Percentiles rank a stretch among this genome's conserved stretches.
Conservation (phyloP, 2,888 invertebrate species). For the Carcina quercana region DNA sequence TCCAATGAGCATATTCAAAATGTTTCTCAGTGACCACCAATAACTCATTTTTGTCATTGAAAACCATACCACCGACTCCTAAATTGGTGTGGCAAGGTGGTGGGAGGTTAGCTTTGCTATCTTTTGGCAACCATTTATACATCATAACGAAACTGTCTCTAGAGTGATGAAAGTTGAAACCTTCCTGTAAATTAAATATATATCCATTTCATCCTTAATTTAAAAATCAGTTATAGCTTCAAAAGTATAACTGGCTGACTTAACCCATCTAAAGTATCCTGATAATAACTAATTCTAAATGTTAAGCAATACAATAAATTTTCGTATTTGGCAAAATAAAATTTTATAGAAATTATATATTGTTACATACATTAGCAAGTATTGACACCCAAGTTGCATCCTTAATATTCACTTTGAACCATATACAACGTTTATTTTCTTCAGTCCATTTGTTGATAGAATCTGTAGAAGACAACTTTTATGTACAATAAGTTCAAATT, state of each 20-base stretch:
- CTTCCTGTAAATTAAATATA: no score
- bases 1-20: constrained; percentile 80
- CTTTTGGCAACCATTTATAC: constrained; percentile 84
- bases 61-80: constrained; percentile 91
- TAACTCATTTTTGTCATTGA: constrained; percentile 84
- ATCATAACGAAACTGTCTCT: constrained; percentile 85
- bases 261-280: no score
- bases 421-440: constrained; percentile 80
- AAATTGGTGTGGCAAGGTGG: constrained; percentile 84
- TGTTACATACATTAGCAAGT: constrained; percentile 76
- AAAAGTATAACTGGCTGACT: no score
- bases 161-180: constrained; percentile 93
- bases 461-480: constrained; percentile 56
- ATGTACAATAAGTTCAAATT: no score
- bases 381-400: constrained; percentile 85
- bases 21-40: constrained; percentile 87
- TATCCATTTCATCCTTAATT: no score
- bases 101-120: constrained; percentile 78
- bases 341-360: neutral
- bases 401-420: constrained; percentile 84
- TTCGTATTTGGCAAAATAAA: no score
- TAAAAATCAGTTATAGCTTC: no score
- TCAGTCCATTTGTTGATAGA: constrained; percentile 80
- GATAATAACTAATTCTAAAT: no score
- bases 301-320: no score